Base-by-base conservation (phyloP, 1,140 invertebrate species). In the Brachionus angularis region DNA sequence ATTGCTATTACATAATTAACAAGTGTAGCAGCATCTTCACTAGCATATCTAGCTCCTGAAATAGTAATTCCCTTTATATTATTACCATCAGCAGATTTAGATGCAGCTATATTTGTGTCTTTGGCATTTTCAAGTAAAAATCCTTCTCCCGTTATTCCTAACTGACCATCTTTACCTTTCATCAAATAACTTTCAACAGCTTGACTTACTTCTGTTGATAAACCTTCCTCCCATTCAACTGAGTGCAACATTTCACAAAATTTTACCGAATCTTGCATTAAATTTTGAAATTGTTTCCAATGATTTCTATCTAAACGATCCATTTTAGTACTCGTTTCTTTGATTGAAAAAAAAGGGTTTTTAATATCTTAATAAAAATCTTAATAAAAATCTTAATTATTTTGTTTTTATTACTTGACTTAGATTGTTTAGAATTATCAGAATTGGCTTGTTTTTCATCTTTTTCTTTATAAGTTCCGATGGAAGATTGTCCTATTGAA, bases 161-260 rank as follows among this genome's bases (percentile, higher is more conserved):
- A 75, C 47, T 78, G 75, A 50, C 79, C 80, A 55, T 79, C 79
- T 73, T 75, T 77, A 67, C 77, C 76, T 49, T 75, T 76, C 8
- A 77, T 75, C 33, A 81, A 74, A 72, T 79, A 81, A 72, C 78
- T 79, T 61, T 81, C 80, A n/a, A 81, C 80, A 76, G 80, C 80
- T 79, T 73, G 36, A 61, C 31, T 16, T 34, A 80, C 77, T 72
- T 80, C 79, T 50, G 73, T 69, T 14, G 75, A 72, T 1, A 82
- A 73, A 7, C 80, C 80, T 73, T 82, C 79, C 67, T 81, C 79
- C 79, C 79, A 81, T 1, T 79, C 75, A 7, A 82, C 76, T 73
- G 80, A 80, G 72, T 80, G 79, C 42, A 82, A 62, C 76, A 82
- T 79, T 70, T 82, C 79, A 5, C 80, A 78, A 77, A 81, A 82